These are phyloP conservation scores for Diceros bicornis DNA, from an alignment of 2,797 vertebrate genomes.

Conservation along the genomic window DNA sequence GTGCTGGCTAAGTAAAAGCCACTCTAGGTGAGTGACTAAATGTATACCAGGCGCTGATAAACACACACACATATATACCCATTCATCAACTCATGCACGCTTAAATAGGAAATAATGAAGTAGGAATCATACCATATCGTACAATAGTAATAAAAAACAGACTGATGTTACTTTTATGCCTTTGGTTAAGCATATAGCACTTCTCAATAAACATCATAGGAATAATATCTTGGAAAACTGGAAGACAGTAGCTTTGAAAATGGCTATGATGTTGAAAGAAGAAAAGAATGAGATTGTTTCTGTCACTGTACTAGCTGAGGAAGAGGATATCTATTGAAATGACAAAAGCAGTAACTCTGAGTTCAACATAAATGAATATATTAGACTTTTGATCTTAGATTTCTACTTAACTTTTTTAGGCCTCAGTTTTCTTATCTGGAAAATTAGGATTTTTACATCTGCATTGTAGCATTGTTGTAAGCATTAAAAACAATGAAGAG, in stretches of 20 bases:
- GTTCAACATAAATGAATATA: not conserved
- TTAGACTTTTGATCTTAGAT: not conserved
- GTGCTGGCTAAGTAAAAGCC: not conserved
- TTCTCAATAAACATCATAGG: not conserved
- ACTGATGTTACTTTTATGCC: not conserved
- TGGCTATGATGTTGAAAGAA: not conserved
- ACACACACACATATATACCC: not conserved
- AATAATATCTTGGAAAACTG: not conserved
- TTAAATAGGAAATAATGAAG: not conserved
- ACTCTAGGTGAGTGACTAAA: not conserved
- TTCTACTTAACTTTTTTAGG: not conserved
- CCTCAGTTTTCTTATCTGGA: constrained; percentile 5
- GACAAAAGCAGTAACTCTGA: not conserved
- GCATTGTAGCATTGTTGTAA: not conserved
- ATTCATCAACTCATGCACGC: not conserved
- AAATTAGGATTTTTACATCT: not conserved
- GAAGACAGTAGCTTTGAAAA: not conserved
- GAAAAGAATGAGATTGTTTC: not conserved
- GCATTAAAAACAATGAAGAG: not conserved
- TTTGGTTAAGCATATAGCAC: not conserved
- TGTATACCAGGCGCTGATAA: not conserved
- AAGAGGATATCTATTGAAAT: not conserved
- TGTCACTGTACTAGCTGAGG: not conserved
- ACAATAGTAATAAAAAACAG: not conserved
- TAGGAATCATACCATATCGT: not conserved